These are phyloP conservation scores for Gryllus bimaculatus DNA, from an alignment of 1,140 invertebrate genomes.

Conservation along the genomic window DNA sequence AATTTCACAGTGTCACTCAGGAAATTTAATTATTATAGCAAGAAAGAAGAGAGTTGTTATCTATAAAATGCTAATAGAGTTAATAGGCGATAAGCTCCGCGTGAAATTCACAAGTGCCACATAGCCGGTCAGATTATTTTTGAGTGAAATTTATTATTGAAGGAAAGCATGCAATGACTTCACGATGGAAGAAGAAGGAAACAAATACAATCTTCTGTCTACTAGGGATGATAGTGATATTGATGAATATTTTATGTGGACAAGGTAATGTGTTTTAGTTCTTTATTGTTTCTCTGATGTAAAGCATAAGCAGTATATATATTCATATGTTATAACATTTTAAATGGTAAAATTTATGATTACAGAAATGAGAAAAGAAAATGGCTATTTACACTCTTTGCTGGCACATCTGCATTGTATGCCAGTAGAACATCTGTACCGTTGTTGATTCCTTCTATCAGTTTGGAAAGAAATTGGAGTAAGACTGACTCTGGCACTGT, in stretches of 20 bases:
- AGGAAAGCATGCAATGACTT: too few species aligned
- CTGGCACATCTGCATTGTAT: slow-evolving; percentile 57
- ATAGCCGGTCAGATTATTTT: too few species aligned
- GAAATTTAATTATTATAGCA: too few species aligned
- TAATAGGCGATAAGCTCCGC: too few species aligned
- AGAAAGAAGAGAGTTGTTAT: too few species aligned
- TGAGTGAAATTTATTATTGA: too few species aligned
- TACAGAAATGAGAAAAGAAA: slow-evolving; percentile 40
- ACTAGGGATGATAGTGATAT: neutral
- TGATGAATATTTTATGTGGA: slow-evolving; percentile 8
- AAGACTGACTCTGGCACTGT: slow-evolving; percentile 62
- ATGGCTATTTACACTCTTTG: slow-evolving; percentile 54
- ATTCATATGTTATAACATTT: neutral
- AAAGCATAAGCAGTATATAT: neutral
- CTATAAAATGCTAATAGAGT: too few species aligned
- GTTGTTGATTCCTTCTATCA: slow-evolving; percentile 51
- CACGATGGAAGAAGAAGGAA: slow-evolving; percentile 8
- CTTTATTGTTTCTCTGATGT: neutral
- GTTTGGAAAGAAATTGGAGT: slow-evolving; percentile 56
- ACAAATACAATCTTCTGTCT: slow-evolving; percentile 10
- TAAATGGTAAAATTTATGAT: slow-evolving; percentile 8
- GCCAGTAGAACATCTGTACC: slow-evolving; percentile 59
- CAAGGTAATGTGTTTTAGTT: neutral
- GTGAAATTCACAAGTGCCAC: too few species aligned
- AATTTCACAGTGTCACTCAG: too few species aligned